phyloP scores from a whole-genome alignment of 2,888 invertebrate genomes.

The Nemoura dubitans region DNA sequence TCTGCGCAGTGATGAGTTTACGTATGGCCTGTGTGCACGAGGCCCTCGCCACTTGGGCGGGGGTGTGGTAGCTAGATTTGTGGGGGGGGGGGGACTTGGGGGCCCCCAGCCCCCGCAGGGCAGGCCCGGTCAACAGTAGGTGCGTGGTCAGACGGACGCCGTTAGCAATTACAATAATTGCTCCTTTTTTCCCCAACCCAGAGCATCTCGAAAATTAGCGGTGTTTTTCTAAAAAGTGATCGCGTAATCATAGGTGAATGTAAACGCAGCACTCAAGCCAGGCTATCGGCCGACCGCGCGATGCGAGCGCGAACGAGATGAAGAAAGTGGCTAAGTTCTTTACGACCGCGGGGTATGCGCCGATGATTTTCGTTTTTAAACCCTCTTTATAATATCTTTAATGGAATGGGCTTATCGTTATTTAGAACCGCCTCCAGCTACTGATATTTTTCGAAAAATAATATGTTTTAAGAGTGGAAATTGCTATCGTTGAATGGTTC shows the following conservation, averaged over 20 bases:
- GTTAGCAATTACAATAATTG: conserved; percentile 44
- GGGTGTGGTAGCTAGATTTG: neutral
- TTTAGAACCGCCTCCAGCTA: conserved; percentile 13
- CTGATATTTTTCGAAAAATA: neutral
- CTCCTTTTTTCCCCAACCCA: conserved; percentile 37
- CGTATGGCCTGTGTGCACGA: neutral
- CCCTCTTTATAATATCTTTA: neutral
- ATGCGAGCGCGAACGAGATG: neutral
- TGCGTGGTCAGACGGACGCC: neutral
- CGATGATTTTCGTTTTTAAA: conserved; percentile 2
- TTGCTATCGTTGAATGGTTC: neutral
- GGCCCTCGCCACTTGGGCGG: neutral
- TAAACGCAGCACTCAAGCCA: conserved; percentile 34
- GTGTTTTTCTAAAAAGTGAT: conserved; percentile 37
- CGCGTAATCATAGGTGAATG: conserved; percentile 24
- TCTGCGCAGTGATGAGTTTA: conserved; percentile 32
- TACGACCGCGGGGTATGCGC: neutral
- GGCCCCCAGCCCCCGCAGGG: neutral
- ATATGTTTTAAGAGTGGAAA: conserved; percentile 13
- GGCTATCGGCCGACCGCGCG: neutral
- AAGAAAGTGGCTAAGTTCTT: neutral
- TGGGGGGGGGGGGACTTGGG: neutral
- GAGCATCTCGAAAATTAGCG: conserved; percentile 45
- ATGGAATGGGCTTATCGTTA: neutral
- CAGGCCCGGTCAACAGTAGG: conserved; percentile 8